These are phyloP conservation scores for Apoda limacodes DNA, from an alignment of 2,888 invertebrate species.

Conservation along the genomic window DNA sequence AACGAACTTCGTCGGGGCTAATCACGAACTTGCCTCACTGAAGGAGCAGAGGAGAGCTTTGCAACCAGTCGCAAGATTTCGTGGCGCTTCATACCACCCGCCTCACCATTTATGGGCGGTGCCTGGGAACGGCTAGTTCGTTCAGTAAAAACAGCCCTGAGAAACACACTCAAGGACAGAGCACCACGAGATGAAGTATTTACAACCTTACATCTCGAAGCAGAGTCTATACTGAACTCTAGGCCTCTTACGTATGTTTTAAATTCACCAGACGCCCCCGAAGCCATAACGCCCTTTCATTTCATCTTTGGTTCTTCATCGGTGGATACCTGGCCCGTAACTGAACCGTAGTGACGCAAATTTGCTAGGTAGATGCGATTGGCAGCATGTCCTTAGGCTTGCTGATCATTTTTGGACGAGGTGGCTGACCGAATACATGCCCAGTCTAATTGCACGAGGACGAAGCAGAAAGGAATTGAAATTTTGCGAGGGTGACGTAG, in stretches of 20 bases:
- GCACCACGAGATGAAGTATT: conserved; percentile 10
- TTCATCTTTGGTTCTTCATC: conserved; percentile 5
- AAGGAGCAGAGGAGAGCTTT: background rate
- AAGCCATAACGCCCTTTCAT: conserved; percentile 10
- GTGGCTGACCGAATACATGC: conserved; percentile 7
- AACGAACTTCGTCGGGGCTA: conserved; percentile 9
- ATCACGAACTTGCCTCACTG: background rate
- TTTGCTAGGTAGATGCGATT: background rate
- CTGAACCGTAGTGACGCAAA: background rate
- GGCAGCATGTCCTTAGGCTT: conserved; percentile 1
- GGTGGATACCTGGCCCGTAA: background rate
- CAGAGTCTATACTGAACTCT: conserved; percentile 11
- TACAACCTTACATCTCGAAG: conserved; percentile 10
- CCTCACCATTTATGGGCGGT: conserved; percentile 14
- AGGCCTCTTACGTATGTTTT: conserved; percentile 13
- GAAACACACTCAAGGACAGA: conserved; percentile 5
- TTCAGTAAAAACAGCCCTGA: conserved; percentile 8
- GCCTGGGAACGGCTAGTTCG: conserved; percentile 14
- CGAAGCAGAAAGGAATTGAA: background rate
- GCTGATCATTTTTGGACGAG: conserved; percentile 8
- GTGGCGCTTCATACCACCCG: conserved; percentile 12
- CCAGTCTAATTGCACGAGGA: conserved; percentile 4
- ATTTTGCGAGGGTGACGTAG: conserved; percentile 6
- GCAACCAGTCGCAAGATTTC: background rate
- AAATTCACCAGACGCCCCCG: conserved; percentile 1